phyloP scores from a whole-genome alignment of 2,888 invertebrate genomes.

The Drosophila tanythrix region DNA sequence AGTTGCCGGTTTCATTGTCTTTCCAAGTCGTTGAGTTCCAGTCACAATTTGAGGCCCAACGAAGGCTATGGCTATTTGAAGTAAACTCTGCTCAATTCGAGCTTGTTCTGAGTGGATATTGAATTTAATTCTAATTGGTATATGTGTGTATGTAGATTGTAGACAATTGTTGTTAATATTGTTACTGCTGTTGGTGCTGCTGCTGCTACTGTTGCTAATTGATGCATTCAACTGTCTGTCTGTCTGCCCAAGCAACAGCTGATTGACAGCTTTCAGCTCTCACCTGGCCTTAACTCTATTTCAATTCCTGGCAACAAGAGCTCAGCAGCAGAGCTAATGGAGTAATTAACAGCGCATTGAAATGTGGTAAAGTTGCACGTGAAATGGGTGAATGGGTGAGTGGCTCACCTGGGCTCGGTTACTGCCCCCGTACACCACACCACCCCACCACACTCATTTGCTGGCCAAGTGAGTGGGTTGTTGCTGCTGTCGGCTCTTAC shows the following conservation, averaged over 20 bases:
- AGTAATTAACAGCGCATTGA: slow-evolving; percentile 68
- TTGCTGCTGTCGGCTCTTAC: slow-evolving; percentile 1
- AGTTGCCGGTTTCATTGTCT: slow-evolving; percentile 67
- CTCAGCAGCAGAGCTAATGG: slow-evolving; percentile 56
- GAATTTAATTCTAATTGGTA: slow-evolving; percentile 63
- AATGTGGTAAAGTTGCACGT: slow-evolving; percentile 41
- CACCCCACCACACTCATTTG: not conserved
- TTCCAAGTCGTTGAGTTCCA: slow-evolving; percentile 47
- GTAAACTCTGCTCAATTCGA: slow-evolving; percentile 1
- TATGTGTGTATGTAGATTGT: slow-evolving; percentile 10
- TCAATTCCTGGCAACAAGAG: slow-evolving; percentile 32
- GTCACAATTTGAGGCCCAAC: slow-evolving; percentile 10
- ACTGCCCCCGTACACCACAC: slow-evolving; percentile 5
- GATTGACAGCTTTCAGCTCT: slow-evolving; percentile 43
- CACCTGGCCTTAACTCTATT: slow-evolving; percentile 14
- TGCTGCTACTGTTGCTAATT: slow-evolving; percentile 50
- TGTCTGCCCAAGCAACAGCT: slow-evolving; percentile 19
- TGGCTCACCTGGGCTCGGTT: slow-evolving; percentile 34
- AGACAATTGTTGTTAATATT: not conserved
- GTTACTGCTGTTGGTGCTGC: slow-evolving; percentile 19
- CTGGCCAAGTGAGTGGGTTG: slow-evolving; percentile 44
- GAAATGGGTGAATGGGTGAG: slow-evolving; percentile 75
- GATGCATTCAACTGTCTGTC: slow-evolving; percentile 49
- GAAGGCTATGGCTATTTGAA: not conserved
- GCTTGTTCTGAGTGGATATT: slow-evolving; percentile 49